Evolutionary conservation across 2,888 invertebrate genomes (phyloP).

Genomic region (Aquatica leii): DNA sequence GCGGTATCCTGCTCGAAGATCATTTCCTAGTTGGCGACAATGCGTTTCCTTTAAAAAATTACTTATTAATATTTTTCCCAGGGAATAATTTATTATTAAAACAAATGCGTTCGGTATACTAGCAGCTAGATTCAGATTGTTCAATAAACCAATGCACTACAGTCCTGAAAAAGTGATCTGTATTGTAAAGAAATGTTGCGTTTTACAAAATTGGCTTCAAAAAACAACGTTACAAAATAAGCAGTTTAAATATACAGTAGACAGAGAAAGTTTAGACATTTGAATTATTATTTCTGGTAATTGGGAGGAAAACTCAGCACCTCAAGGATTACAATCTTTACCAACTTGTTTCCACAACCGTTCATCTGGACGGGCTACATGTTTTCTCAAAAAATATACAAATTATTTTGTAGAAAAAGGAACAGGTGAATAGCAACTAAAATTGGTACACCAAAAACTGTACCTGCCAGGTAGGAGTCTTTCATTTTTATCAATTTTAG

Average conservation of each 20-base stretch:
- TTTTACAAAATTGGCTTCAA: slow-evolving; percentile 17
- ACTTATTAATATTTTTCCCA: slow-evolving; percentile 14
- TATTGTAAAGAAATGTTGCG: slow-evolving; percentile 31
- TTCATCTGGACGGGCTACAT: too few relatives aligned
- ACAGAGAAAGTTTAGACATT: slow-evolving; percentile 24
- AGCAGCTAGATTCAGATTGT: slow-evolving; percentile 15
- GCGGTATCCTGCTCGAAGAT: neutral
- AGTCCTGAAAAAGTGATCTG: slow-evolving; percentile 37
- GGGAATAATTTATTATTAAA: slow-evolving; percentile 13
- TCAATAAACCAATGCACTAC: slow-evolving; percentile 25
- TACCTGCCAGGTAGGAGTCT: neutral
- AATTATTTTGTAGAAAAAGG: slow-evolving; percentile 37
- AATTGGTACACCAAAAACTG: neutral
- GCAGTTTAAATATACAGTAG: slow-evolving; percentile 14
- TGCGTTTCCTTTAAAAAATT: slow-evolving; percentile 16
- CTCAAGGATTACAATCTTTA: slow-evolving; percentile 31
- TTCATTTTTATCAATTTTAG: neutral
- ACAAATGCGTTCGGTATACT: slow-evolving; percentile 23
- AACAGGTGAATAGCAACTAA: slow-evolving; percentile 36
- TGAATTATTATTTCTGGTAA: slow-evolving; percentile 36
- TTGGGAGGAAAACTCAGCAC: slow-evolving; percentile 32
- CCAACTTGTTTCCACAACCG: slow-evolving; percentile 20
- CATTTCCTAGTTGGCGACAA: slow-evolving; percentile 7
- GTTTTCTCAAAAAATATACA: neutral
- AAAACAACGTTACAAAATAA: slow-evolving; percentile 11